Evolutionary conservation across 2,888 invertebrate genomes (phyloP), one percentile per base, ranked within the genome.

Genomic region (Aporophyla nigra): DNA sequence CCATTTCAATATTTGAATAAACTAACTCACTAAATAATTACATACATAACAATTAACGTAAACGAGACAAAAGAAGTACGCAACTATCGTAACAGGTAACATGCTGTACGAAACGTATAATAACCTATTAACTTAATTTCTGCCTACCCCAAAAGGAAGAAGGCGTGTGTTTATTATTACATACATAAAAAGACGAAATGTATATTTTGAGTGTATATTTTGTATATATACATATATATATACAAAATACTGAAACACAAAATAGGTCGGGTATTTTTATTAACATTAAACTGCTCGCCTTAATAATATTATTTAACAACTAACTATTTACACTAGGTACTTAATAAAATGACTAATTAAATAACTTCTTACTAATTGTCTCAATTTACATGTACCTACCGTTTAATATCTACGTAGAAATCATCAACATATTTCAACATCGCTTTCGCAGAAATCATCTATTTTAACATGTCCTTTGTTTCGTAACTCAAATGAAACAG

Each of bases 401-500:
- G n/a, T 21, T 54, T 54, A 43, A 9, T 43, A 33, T 33, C 33
- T 33, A 43, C 46, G 9, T 33, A 16, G 53, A 33, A 74, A 40
- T 33, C n/a, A 40, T 54, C 21, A 43, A 43, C 7, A 43, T 19
- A 40, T 75, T 27, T 40, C 27, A 27, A 58, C 6, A n/a, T 40
- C 4, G 16, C 1, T 49, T 61, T 72, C 61, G 24, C 33, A 62
- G 72, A 80, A 71, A 24, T 46, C 6, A 65, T 61, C 12, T 12
- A 51, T 33, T 49, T 33, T 33, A 12, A 27, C 16, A 43, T 10
- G 5, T 24, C 12, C 9, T 12, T 71, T 63, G 70, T 63, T 67
- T 12, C 33, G 16, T 33, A 53, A 65, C 53, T 71, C 51, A 58
- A 75, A 65, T 65, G 61, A 74, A 73, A 71, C 24, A 71, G 40